Percentiles rank a stretch among this genome's conserved stretches.
Evolutionary conservation across 2,888 invertebrate genomes (phyloP).

Genomic region (Cataglyphis altisquamis): DNA sequence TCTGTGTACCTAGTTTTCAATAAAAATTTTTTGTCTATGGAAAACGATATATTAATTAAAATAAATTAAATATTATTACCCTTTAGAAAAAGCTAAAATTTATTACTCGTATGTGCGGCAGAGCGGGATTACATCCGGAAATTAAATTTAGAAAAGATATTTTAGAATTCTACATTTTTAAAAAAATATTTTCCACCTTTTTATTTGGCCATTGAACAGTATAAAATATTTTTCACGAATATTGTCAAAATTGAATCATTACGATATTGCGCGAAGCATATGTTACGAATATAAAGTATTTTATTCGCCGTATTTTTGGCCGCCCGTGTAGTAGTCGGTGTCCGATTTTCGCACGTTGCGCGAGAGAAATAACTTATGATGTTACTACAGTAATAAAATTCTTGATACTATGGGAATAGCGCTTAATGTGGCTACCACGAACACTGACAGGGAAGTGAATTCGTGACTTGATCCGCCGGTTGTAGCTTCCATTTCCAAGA

Average conservation of each 20-base stretch:
- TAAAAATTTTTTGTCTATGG: not conserved
- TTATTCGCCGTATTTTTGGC: not conserved
- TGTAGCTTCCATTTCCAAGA: constrained; percentile 2
- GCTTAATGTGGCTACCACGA: constrained; percentile 73
- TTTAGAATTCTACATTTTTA: not conserved
- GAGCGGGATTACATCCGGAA: not conserved
- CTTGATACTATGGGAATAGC: constrained; percentile 75
- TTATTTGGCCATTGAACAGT: not conserved
- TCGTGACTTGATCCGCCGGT: constrained; percentile 23
- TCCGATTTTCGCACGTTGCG: constrained; percentile 6
- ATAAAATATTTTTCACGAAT: not conserved
- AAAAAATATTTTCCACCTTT: not conserved
- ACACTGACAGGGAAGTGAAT: constrained; percentile 60
- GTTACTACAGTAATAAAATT: constrained; percentile 74
- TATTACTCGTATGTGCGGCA: not conserved
- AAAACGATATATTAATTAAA: not conserved
- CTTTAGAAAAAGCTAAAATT: not conserved
- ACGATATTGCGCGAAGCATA: too few relatives aligned
- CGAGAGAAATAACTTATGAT: constrained; percentile 22
- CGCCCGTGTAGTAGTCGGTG: not conserved
- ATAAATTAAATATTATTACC: not conserved
- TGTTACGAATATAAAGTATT: not conserved
- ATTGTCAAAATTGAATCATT: not conserved
- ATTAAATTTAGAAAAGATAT: not conserved
- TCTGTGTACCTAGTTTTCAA: not conserved